These are phyloP conservation scores for Spilogale gracilis DNA, from an alignment of 2,113 vertebrate species.

Conservation along the genomic window DNA sequence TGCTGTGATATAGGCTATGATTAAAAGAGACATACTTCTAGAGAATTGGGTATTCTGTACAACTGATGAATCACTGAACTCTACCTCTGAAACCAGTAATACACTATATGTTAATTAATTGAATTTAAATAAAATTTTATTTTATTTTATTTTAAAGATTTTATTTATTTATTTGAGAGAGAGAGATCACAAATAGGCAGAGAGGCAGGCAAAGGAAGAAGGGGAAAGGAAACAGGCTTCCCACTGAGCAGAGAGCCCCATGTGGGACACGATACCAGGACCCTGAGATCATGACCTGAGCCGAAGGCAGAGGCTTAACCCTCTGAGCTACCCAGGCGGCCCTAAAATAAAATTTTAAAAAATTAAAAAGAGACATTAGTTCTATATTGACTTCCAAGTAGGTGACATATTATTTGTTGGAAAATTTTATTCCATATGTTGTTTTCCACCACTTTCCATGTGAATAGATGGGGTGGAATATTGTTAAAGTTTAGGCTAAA, in stretches of 20 bases:
- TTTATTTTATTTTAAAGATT: no score
- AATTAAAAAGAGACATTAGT: neutral
- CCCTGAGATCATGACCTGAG: no score
- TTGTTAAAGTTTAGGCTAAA: constrained; percentile 28
- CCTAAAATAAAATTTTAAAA: neutral
- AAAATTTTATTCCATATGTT: constrained; percentile 4
- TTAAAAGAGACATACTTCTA: constrained; percentile 38
- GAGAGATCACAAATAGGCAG: no score
- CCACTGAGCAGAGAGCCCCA: no score
- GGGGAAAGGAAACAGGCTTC: no score
- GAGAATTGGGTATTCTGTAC: neutral
- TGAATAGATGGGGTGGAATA: neutral
- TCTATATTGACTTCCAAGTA: neutral
- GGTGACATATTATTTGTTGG: neutral
- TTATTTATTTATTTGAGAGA: no score
- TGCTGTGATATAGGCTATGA: constrained; percentile 17
- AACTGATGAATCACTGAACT: neutral
- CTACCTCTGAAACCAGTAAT: neutral
- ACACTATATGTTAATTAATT: neutral
- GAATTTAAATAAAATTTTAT: no score
- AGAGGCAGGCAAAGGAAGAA: no score
- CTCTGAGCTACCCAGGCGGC: no score
- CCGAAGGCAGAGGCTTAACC: no score
- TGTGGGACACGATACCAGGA: no score
- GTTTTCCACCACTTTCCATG: neutral